Evolutionary conservation across 2,113 vertebrate genomes (phyloP), one percentile per base, ranked within the genome.

Genomic region (Cranoglanis bouderius): DNA sequence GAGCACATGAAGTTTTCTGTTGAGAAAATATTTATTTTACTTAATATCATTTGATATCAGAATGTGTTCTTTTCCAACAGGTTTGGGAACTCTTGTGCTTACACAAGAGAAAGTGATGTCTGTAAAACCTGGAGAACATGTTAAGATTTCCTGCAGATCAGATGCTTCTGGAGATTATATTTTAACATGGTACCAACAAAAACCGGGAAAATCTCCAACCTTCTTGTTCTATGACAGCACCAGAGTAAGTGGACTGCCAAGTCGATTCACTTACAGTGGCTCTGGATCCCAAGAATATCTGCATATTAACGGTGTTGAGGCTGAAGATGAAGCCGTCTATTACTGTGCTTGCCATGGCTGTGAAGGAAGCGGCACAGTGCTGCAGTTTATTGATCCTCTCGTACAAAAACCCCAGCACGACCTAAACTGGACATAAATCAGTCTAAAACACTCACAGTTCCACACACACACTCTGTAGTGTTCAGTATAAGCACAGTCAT

Each of bases 101-200:
- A 86, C 84, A 2, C 75, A 85, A 19, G 74, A 89, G 18, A 85
- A 81, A 32, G 6, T 29, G 2, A 8, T 72, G n/a, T 24, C 88
- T 70, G 38, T 46, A 26, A 70, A 85, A 51, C 8, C 63, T 70
- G 84, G 83, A 85, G 63, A 85, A 2, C 26, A 46, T 40, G 18
- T 83, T 13, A 83, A 82, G 65, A 72, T 88, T 6, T 40, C n/a
- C 43, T 88, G 87, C 40, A 61, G 32, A 84, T 16, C 81, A 49
- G 38, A 80, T 16, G 40, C 72, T 29, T 32, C 74, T 87, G 4
- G 1, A 40, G 53, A 61, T 43, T 88, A 9, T 0, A 0, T 0
- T 46, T 83, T 88, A 83, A 26, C 80, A 72, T 88, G 87, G 87
- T 88, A 88, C 87, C 78, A 88, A 59, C 87, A 88, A 46, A 88